These are phyloP conservation scores for Pristis pectinata DNA, from an alignment of 2,797 vertebrate genomes.

Conservation along the genomic window DNA sequence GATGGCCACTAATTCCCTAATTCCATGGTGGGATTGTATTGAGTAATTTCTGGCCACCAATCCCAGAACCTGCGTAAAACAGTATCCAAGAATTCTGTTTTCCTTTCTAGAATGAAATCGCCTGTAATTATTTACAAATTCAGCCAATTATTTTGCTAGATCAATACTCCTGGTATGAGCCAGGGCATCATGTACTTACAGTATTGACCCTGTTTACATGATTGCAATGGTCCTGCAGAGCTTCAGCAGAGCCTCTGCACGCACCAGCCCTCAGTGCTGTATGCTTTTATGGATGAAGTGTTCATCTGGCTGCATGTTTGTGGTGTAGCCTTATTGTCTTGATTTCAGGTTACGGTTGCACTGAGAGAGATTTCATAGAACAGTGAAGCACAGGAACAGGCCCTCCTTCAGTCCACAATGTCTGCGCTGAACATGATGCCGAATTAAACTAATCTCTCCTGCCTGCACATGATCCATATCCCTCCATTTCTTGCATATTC, in stretches of 20 bases:
- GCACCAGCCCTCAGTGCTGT: too few relatives aligned
- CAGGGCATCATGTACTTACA: neutral
- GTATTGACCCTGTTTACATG: neutral
- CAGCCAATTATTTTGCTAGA: neutral
- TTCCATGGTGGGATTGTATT: neutral
- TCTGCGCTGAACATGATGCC: too few relatives aligned
- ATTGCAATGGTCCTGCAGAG: neutral
- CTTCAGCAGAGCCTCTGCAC: neutral
- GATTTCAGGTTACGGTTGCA: neutral
- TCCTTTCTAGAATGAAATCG: neutral
- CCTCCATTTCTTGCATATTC: too few relatives aligned
- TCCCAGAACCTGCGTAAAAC: neutral
- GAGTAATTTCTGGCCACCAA: neutral
- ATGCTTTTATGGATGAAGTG: neutral
- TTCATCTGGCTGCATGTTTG: neutral
- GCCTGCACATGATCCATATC: too few relatives aligned
- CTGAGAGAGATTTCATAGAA: neutral
- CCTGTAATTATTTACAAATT: neutral
- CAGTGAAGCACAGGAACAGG: too few relatives aligned
- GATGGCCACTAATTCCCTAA: slow-evolving; percentile 9
- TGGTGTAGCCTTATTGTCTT: neutral
- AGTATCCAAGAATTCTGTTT: neutral
- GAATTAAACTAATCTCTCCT: too few relatives aligned
- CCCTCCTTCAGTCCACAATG: too few relatives aligned
- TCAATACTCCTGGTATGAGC: neutral